phyloP scores from a whole-genome alignment of 2,113 vertebrate species.

The Thunnus thynnus region DNA sequence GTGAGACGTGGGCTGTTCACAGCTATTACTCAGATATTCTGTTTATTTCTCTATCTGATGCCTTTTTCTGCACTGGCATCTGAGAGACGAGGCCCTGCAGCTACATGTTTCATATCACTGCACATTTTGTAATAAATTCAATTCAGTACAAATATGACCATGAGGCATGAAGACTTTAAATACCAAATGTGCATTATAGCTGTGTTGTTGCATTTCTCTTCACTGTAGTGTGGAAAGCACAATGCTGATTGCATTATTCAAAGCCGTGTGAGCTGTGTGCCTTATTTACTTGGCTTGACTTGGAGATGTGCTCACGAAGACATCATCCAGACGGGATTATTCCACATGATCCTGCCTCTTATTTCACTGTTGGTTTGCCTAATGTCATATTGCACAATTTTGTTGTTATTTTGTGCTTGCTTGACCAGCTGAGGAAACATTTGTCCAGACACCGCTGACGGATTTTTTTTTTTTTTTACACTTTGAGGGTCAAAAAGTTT shows the following conservation, averaged over 20 bases:
- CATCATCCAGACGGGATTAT: conserved; percentile 76
- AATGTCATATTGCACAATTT: conserved; percentile 42
- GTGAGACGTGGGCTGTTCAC: conserved; percentile 56
- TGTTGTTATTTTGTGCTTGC: conserved; percentile 27
- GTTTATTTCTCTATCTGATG: conserved; percentile 80
- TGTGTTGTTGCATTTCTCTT: conserved; percentile 63
- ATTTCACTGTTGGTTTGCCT: conserved; percentile 49
- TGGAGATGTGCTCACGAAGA: conserved; percentile 67
- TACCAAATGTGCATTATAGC: conserved; percentile 81
- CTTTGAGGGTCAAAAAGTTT: conserved; percentile 37
- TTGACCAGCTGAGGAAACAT: conserved; percentile 42
- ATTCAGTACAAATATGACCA: conserved; percentile 84
- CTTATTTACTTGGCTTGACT: conserved; percentile 63
- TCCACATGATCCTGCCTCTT: conserved; percentile 56
- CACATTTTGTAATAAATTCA: conserved; percentile 85
- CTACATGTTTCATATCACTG: conserved; percentile 86
- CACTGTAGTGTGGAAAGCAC: conserved; percentile 50
- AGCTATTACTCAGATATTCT: conserved; percentile 75
- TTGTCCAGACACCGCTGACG: background rate
- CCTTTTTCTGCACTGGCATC: conserved; percentile 77
- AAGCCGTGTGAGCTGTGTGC: conserved; percentile 22
- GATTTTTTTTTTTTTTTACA: background rate
- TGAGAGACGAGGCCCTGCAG: conserved; percentile 76
- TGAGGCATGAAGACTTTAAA: conserved; percentile 83
- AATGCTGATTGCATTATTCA: conserved; percentile 62